These are phyloP conservation scores for human DNA, from an alignment of 2,113 vertebrate genomes.

Conservation along the genomic window GRCh38 chr1:115157501-115158000, in stretches of 20 bases:
- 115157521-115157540: neutral
- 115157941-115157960: neutral
- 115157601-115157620: neutral
- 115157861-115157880: neutral
- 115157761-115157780: neutral
- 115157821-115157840: neutral
- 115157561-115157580: neutral
- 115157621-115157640: constrained; percentile 41
- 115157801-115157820: neutral
- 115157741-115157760: neutral
- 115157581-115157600: neutral
- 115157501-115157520: neutral
- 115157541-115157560: neutral
- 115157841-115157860: neutral
- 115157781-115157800: neutral
- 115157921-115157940: neutral
- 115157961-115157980: neutral
- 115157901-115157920: neutral
- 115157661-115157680: neutral
- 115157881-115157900: neutral
- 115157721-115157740: neutral
- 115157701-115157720: neutral
- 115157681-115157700: neutral
- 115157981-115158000: neutral
- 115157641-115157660: neutral